Conservation (phyloP, 2,113 vertebrate genomes). For the Microtus pennsylvanicus region DNA sequence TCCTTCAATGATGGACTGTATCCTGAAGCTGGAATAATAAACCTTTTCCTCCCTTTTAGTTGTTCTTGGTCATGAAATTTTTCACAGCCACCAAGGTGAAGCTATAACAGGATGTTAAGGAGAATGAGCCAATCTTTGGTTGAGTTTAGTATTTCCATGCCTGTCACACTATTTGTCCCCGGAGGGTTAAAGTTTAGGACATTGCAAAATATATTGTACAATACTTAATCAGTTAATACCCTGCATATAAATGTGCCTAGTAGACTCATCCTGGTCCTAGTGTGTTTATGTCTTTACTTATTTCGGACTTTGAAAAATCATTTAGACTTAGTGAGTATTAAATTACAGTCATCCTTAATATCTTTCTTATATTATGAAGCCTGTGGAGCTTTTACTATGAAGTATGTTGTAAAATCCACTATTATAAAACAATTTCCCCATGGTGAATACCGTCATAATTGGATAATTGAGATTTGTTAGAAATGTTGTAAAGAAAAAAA, state of each 20-base stretch:
- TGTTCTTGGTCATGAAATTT: background rate
- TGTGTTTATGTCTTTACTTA: constrained; percentile 49
- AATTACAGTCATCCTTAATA: background rate
- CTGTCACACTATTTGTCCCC: background rate
- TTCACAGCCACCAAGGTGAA: background rate
- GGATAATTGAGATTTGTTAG: constrained; percentile 15
- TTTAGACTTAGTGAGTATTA: background rate
- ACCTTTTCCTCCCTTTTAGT: background rate
- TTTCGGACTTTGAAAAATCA: constrained; percentile 27
- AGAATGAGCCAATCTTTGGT: background rate
- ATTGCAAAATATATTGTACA: background rate
- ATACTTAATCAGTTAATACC: background rate
- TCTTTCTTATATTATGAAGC: background rate
- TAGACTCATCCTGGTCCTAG: background rate
- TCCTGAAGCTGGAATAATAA: background rate
- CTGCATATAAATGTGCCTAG: background rate
- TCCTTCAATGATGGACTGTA: background rate
- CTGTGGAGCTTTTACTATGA: constrained; percentile 4
- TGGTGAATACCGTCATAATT: constrained; percentile 38
- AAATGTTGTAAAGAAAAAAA: constrained; percentile 37
- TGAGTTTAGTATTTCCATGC: background rate
- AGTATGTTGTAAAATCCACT: constrained; percentile 5
- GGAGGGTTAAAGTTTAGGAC: background rate
- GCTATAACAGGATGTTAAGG: background rate
- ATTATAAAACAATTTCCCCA: background rate